These are phyloP conservation scores for Emydoidea blandingii DNA, from an alignment of 2,797 vertebrate species.

Conservation along the genomic window DNA sequence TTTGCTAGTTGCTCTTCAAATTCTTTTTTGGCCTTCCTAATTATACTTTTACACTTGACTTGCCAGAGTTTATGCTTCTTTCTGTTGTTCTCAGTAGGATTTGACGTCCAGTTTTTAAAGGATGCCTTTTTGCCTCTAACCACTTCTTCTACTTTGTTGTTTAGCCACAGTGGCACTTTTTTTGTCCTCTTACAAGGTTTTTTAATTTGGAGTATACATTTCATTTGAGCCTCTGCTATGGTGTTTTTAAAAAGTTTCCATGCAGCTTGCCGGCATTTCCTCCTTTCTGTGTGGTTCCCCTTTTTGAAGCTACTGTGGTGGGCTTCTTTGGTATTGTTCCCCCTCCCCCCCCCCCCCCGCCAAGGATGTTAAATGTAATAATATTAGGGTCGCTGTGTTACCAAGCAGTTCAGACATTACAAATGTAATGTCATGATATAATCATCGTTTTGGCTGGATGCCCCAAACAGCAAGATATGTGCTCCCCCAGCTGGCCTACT, in stretches of 20 bases:
- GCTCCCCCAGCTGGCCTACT: neutral
- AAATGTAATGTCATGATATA: neutral
- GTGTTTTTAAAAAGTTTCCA: neutral
- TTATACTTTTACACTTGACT: neutral
- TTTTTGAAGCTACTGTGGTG: neutral
- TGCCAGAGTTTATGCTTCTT: neutral
- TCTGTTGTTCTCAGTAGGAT: neutral
- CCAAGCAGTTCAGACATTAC: neutral
- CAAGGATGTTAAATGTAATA: neutral
- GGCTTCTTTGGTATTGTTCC: neutral
- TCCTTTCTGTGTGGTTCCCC: neutral
- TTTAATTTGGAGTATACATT: neutral
- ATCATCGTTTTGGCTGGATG: neutral
- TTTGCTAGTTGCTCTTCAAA: neutral
- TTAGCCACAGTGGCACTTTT: neutral
- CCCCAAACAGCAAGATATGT: neutral
- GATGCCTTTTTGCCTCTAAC: neutral
- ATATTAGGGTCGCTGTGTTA: neutral
- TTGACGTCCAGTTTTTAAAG: neutral
- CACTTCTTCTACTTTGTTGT: neutral
- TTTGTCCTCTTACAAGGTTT: neutral
- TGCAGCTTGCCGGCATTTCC: neutral
- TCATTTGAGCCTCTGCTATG: neutral
- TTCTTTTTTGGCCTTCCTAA: neutral
- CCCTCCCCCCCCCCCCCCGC: too few relatives aligned